Conservation (phyloP, 2,888 invertebrate species). For the Antitype chi region DNA sequence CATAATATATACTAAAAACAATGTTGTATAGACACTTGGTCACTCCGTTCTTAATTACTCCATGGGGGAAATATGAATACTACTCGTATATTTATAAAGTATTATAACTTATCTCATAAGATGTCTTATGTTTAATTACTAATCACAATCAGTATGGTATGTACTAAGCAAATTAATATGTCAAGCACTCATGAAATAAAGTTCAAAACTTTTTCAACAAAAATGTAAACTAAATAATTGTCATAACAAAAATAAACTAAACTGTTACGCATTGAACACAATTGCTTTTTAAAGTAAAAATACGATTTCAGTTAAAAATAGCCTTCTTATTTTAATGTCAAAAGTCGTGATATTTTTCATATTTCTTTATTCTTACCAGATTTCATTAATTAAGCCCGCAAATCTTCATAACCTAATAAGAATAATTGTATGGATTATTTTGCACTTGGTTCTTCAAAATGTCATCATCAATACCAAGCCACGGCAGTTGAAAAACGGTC, state of each 20-base stretch:
- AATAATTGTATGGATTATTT: conserved; percentile 16
- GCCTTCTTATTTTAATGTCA: conserved; percentile 1
- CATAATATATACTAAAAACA: too few relatives aligned
- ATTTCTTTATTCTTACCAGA: not conserved
- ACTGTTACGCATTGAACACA: conserved; percentile 14
- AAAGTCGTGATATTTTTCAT: conserved; percentile 3
- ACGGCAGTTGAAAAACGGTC: not conserved
- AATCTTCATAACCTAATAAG: not conserved
- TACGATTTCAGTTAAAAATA: not conserved
- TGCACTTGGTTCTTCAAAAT: not conserved
- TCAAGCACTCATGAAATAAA: not conserved
- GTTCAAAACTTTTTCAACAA: not conserved
- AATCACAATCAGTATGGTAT: conserved; percentile 3
- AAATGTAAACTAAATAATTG: not conserved
- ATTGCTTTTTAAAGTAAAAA: not conserved
- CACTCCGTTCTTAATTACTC: not conserved
- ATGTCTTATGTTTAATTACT: conserved; percentile 2
- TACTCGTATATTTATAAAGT: not conserved
- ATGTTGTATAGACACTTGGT: too few relatives aligned
- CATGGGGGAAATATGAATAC: not conserved
- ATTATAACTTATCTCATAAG: not conserved
- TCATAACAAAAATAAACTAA: not conserved
- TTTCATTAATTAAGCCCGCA: not conserved
- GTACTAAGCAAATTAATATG: not conserved
- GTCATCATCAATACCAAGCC: not conserved